Conservation (phyloP, 2,797 vertebrate genomes). For the Urocyon cinereoargenteus region DNA sequence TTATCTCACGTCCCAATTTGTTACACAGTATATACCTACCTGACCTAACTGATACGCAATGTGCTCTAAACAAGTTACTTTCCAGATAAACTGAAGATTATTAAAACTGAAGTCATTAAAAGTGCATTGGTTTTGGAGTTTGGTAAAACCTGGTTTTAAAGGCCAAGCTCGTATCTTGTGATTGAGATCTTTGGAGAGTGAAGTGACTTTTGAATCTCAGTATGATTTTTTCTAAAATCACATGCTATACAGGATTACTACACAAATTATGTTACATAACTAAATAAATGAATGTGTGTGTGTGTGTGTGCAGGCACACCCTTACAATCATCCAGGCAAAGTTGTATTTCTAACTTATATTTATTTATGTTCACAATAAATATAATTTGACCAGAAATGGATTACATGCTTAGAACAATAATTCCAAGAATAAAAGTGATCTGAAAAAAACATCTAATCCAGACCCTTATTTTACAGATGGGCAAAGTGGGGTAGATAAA, state of each 20-base stretch:
- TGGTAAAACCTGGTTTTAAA: neutral
- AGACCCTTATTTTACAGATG: neutral
- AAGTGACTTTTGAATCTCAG: neutral
- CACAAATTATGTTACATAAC: neutral
- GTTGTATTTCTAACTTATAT: neutral
- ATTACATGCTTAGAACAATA: neutral
- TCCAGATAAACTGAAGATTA: neutral
- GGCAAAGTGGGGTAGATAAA: neutral
- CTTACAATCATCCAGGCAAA: neutral
- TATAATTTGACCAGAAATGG: slow-evolving; percentile 9
- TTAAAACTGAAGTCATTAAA: neutral
- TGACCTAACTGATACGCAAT: neutral
- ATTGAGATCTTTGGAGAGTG: slow-evolving; percentile 5
- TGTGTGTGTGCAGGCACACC: no score
- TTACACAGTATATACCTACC: neutral
- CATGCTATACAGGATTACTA: neutral
- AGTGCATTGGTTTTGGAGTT: neutral
- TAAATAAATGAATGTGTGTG: neutral
- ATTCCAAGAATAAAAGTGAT: neutral
- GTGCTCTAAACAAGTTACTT: slow-evolving; percentile 32
- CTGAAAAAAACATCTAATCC: neutral
- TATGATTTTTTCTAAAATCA: neutral
- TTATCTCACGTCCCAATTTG: neutral
- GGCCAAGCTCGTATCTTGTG: neutral
- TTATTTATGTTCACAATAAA: slow-evolving; percentile 10